Conservation (phyloP, 2,888 invertebrate species). For the Pycnomerus fuliginosus region DNA sequence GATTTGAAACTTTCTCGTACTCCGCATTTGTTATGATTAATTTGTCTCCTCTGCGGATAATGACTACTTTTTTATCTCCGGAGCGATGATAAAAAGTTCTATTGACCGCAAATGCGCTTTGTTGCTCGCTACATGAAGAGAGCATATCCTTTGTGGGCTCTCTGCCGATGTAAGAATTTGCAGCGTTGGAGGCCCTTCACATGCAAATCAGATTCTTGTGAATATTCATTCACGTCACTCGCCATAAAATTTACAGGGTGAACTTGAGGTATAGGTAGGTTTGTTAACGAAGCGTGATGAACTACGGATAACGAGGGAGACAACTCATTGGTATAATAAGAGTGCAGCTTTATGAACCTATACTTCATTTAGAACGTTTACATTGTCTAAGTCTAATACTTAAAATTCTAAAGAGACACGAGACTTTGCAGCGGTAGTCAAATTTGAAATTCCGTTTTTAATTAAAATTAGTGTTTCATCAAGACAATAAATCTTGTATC, state of each 20-base stretch:
- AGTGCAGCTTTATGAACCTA: too few species aligned
- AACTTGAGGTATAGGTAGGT: too few species aligned
- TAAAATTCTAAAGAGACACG: too few species aligned
- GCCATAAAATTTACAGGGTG: constrained; percentile 37
- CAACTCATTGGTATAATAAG: too few species aligned
- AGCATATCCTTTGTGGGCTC: constrained; percentile 32
- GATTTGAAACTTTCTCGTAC: constrained; percentile 7
- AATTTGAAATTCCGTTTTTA: too few species aligned
- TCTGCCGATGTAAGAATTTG: constrained; percentile 19
- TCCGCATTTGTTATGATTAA: constrained; percentile 19
- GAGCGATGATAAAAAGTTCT: constrained; percentile 9
- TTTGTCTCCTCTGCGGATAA: constrained; percentile 17
- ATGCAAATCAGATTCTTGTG: constrained; percentile 46
- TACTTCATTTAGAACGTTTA: too few species aligned
- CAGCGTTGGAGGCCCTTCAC: constrained; percentile 41
- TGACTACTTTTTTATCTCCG: constrained; percentile 13
- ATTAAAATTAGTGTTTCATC: too few species aligned
- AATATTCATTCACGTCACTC: constrained; percentile 48
- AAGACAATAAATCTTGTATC: too few species aligned
- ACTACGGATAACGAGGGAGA: too few species aligned
- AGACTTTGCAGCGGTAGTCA: too few species aligned
- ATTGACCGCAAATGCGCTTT: constrained; percentile 28
- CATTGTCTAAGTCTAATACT: too few species aligned
- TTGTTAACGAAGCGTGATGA: too few species aligned
- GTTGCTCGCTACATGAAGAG: constrained; percentile 17